Evolutionary conservation across 2,888 invertebrate genomes (phyloP), one percentile per base, ranked within the genome.

Genomic region (Globia sparganii): DNA sequence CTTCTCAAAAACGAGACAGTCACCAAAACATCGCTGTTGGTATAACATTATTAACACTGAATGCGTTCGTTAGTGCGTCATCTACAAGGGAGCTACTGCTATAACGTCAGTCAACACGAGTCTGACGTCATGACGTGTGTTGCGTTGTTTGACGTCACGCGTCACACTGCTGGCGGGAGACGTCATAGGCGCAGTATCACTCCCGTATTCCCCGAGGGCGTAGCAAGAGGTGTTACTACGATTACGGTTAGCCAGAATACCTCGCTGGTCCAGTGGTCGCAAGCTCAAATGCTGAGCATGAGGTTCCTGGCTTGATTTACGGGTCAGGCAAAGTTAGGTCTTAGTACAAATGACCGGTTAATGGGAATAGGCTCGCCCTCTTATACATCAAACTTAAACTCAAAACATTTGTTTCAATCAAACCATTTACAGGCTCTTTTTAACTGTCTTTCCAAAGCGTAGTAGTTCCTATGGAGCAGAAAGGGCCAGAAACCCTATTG

Each of bases 61-160:
- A 28, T 67, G 28, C 4, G 72, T 43, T 73, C 21, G 46, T 65
- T 31, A 18, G 4, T 49, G 18, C 31, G 37, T 46, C 15, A 28
- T n/a, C n/a, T 34, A 58, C 72, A 34, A 61, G 28, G 2, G 31
- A 62, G n/a, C 21, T 28, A 13, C 25, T 31, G 40, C 53, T 31
- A 40, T 18, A 28, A 58, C 61, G 43, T 53, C 49, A 61, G 18
- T 21, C 49, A 75, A 40, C 75, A 72, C 53, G 13, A n/a, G 40
- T n/a, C n/a, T 34, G 76, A 43, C 40, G 62, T 28, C 53, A 28
- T 25, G 49, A 53, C 40, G 34, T 4, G 62, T n/a, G 46, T 34
- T 46, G 34, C 46, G 18, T 40, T 75, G 49, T 49, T 61, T 15
- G 49, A 62, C n/a, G 53, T 53, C 49, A 13, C 31, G 40, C 31